phyloP scores from a whole-genome alignment of 2,113 vertebrate species.

The Caretta caretta region DNA sequence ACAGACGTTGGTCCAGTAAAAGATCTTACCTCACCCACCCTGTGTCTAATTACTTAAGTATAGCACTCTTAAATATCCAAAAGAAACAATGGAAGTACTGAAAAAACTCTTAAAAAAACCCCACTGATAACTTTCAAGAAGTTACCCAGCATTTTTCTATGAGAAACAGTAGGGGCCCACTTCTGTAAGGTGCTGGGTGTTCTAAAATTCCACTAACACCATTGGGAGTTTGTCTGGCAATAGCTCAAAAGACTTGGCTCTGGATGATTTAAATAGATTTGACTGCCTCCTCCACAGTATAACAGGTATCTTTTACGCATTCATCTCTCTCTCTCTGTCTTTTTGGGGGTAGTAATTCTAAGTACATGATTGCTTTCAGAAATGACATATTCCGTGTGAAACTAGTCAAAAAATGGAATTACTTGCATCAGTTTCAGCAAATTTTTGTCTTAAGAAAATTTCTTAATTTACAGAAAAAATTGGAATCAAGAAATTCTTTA shows the following conservation, averaged over 20 bases:
- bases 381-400: background rate
- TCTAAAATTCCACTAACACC: background rate
- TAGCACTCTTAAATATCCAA: background rate
- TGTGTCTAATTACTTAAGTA: background rate
- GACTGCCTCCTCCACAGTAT: background rate
- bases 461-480: background rate
- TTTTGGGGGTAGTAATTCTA: background rate
- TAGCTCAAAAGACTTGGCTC: background rate
- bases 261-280: background rate
- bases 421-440: background rate
- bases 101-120: background rate
- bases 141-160: background rate
- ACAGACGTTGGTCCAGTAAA: background rate
- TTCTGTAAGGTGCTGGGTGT: background rate
- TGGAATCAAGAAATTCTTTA: constrained; percentile 37
- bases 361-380: background rate
- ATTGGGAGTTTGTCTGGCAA: background rate
- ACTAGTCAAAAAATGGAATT: constrained; percentile 35
- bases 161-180: background rate
- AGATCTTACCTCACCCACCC: background rate
- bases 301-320: background rate
- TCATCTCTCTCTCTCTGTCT: background rate
- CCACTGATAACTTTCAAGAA: background rate
- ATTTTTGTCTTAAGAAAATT: background rate
- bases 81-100: background rate